Conservation (phyloP, 1,140 invertebrate genomes). For the Drosophila bipectinata region DNA sequence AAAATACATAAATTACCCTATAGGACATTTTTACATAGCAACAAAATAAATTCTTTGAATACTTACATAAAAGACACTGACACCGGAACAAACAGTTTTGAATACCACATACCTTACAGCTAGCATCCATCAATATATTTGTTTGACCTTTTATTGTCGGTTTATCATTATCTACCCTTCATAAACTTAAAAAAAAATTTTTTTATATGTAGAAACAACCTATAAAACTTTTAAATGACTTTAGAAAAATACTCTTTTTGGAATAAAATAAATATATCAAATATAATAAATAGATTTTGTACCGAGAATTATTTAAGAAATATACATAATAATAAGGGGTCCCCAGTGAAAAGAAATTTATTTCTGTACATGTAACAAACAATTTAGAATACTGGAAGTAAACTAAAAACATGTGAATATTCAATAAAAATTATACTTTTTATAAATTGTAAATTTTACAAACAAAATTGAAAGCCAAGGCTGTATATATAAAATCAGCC, state of each 20-base stretch:
- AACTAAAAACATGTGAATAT: background rate
- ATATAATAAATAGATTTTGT: background rate
- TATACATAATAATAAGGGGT: background rate
- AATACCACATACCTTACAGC: constrained; percentile 83
- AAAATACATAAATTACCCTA: background rate
- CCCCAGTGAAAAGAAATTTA: background rate
- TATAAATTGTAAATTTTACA: constrained; percentile 22
- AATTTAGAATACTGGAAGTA: background rate
- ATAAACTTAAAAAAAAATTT: too few relatives aligned
- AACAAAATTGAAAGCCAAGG: background rate
- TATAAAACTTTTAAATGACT: too few relatives aligned
- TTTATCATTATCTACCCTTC: too few relatives aligned
- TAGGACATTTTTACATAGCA: constrained; percentile 26
- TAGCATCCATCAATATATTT: constrained; percentile 43
- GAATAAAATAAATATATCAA: background rate
- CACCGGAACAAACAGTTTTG: constrained; percentile 84
- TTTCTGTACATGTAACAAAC: background rate
- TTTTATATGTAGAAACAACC: too few relatives aligned
- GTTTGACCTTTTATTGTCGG: too few relatives aligned
- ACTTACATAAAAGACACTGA: constrained; percentile 73
- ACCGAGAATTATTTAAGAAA: constrained; percentile 1
- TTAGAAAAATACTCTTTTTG: background rate
- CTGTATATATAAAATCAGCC: background rate
- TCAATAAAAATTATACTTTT: constrained; percentile 20
- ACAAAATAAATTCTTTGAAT: constrained; percentile 62